phyloP scores from a whole-genome alignment of 2,113 vertebrate species.

The Empidonax alnorum region DNA sequence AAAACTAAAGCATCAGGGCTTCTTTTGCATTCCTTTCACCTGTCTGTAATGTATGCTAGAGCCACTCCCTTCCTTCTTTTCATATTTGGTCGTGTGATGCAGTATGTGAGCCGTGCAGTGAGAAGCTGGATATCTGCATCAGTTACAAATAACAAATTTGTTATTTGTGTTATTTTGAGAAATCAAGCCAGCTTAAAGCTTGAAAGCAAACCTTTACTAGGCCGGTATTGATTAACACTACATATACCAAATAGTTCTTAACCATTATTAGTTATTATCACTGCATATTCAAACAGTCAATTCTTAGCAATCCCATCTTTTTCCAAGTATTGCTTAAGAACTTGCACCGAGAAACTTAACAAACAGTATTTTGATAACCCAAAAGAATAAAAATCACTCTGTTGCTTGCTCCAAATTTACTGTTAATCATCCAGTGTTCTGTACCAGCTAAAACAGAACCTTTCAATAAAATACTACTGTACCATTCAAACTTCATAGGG shows the following conservation, averaged over 20 bases:
- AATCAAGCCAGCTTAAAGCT: not conserved
- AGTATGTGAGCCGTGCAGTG: fast-evolving
- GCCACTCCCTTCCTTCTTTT: not conserved
- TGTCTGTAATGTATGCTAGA: not conserved
- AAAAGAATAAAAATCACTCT: not conserved
- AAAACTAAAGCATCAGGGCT: not conserved
- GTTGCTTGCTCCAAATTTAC: not conserved
- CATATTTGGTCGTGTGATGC: not conserved
- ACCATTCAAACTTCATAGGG: not conserved
- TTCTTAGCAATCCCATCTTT: not conserved
- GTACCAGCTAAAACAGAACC: not conserved
- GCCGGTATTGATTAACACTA: not conserved
- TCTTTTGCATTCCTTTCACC: not conserved
- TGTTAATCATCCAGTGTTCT: not conserved
- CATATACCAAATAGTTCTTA: not conserved
- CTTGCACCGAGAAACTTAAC: not conserved
- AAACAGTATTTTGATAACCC: not conserved
- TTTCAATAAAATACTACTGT: not conserved
- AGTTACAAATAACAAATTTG: not conserved
- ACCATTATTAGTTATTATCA: not conserved
- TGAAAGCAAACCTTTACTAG: not conserved
- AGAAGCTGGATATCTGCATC: not conserved
- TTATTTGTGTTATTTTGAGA: too few species aligned
- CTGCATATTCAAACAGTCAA: not conserved
- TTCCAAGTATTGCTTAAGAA: not conserved